Evolutionary conservation across 2,888 invertebrate genomes (phyloP).

Genomic region (Asteroscopus sphinx): DNA sequence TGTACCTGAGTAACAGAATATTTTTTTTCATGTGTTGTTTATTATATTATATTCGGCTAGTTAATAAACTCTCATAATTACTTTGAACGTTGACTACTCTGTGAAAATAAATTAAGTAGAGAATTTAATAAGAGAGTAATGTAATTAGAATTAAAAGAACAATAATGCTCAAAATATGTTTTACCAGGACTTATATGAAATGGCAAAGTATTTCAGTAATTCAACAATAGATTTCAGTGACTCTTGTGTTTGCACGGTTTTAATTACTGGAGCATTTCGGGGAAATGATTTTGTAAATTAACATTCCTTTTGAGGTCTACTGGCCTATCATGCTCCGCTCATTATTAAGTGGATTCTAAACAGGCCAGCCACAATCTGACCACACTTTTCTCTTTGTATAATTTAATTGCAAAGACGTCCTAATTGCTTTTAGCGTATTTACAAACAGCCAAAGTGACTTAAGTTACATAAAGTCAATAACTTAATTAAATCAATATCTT

Average conservation of each 20-base stretch:
- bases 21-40: too few relatives aligned
- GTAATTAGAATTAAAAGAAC: too few relatives aligned
- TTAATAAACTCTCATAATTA: too few relatives aligned
- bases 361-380: slow-evolving; percentile 22
- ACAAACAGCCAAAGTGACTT: not conserved
- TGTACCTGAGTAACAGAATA: too few relatives aligned
- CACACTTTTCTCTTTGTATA: slow-evolving; percentile 14
- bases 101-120: too few relatives aligned
- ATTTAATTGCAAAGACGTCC: not conserved
- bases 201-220: not conserved
- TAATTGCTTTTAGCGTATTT: not conserved
- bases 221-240: slow-evolving; percentile 1
- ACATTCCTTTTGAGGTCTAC: slow-evolving; percentile 29
- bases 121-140: too few relatives aligned
- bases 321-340: slow-evolving; percentile 10
- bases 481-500: too few relatives aligned
- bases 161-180: too few relatives aligned
- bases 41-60: too few relatives aligned
- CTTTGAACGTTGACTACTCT: too few relatives aligned
- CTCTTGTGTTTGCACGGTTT: slow-evolving; percentile 11
- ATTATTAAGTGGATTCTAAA: slow-evolving; percentile 35
- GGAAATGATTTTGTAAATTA: slow-evolving; percentile 31
- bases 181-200: too few relatives aligned
- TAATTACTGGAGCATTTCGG: slow-evolving; percentile 14
- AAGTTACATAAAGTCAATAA: not conserved